A percentile compares a stretch with the other conserved stretches of the same genome.
Conservation (phyloP, 2,888 invertebrate genomes). For the Parnassius apollo region DNA sequence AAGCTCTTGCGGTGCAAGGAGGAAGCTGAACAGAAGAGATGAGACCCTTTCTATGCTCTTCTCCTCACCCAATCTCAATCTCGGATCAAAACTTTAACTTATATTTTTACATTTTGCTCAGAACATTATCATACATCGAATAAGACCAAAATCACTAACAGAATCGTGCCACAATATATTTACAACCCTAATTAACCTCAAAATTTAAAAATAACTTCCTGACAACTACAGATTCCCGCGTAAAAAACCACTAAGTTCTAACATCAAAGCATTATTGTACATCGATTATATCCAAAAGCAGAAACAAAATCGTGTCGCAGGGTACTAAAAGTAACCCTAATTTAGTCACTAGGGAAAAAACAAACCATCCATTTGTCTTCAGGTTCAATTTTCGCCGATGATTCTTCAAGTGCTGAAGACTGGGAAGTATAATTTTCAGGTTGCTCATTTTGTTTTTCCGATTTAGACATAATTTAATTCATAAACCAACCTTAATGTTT, state of each 20-base stretch:
- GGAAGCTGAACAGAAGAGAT: too few species aligned
- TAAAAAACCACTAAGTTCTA: too few species aligned
- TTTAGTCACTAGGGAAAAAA: slow-evolving; percentile 23
- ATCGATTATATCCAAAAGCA: background rate
- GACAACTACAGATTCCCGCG: background rate
- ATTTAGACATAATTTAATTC: slow-evolving; percentile 28
- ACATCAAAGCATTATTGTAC: background rate
- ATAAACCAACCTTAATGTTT: background rate
- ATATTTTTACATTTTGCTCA: too few species aligned
- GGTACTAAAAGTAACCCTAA: background rate
- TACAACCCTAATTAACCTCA: background rate
- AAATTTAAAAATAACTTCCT: background rate
- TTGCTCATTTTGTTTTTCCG: slow-evolving; percentile 30
- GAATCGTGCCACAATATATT: too few species aligned
- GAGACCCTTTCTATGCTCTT: too few species aligned
- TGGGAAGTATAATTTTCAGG: slow-evolving; percentile 30
- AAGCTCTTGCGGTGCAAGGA: too few species aligned
- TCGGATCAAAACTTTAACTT: too few species aligned
- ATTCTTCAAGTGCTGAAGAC: slow-evolving; percentile 30
- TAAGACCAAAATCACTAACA: too few species aligned
- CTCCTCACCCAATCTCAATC: too few species aligned
- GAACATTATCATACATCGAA: too few species aligned
- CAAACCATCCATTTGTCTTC: slow-evolving; percentile 66
- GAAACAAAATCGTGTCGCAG: background rate
- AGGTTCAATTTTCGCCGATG: slow-evolving; percentile 28